Evolutionary conservation across 2,113 vertebrate species (phyloP).

Genomic region (Cynocephalus volans): DNA sequence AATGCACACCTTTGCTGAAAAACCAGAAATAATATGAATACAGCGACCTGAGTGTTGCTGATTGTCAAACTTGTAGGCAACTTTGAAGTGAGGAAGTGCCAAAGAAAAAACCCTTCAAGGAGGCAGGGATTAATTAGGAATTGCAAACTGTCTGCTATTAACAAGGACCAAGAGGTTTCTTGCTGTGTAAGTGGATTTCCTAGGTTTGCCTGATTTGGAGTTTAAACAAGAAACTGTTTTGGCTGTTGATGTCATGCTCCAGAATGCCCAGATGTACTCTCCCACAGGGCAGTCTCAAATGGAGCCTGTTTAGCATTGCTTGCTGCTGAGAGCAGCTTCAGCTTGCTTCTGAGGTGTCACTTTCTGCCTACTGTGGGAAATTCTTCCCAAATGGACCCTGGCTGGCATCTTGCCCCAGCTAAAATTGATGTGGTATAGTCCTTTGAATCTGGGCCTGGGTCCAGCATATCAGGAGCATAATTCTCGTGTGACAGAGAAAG

Average conservation of each 20-base stretch:
- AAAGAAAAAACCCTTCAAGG: constrained; percentile 53
- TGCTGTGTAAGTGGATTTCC: background rate
- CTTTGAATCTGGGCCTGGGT: constrained; percentile 52
- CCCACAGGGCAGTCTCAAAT: background rate
- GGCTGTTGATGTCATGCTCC: constrained; percentile 44
- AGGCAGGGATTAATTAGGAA: constrained; percentile 62
- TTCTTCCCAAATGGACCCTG: constrained; percentile 80
- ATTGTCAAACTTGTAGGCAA: constrained; percentile 1
- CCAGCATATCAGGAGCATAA: constrained; percentile 54
- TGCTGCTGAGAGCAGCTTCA: constrained; percentile 61
- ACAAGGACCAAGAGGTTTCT: constrained; percentile 14
- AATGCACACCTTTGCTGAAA: background rate
- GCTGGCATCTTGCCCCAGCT: constrained; percentile 57
- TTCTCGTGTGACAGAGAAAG: constrained; percentile 13
- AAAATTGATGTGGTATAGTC: constrained; percentile 67
- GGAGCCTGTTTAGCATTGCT: constrained; percentile 58
- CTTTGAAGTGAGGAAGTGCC: constrained; percentile 49
- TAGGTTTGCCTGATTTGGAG: background rate
- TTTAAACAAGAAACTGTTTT: constrained; percentile 21
- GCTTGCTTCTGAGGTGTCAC: constrained; percentile 60
- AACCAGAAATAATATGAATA: background rate
- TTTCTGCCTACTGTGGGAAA: constrained; percentile 72
- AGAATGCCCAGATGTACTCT: constrained; percentile 61
- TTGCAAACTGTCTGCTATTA: background rate
- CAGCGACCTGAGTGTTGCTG: background rate